Conservation (phyloP, 35 echinoderm and acorn worm genomes). For the Diadema setosum region DNA sequence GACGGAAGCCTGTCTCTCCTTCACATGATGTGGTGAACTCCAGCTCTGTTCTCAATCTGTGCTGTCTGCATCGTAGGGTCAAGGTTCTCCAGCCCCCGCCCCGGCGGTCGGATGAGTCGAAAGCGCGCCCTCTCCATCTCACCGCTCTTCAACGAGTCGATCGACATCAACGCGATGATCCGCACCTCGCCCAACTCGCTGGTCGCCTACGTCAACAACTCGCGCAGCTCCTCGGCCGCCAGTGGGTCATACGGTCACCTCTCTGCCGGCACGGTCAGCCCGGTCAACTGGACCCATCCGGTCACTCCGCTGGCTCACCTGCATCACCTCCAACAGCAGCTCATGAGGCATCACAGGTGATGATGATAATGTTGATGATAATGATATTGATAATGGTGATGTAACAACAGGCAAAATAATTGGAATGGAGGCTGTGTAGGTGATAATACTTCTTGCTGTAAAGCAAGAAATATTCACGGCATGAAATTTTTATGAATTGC, state of each 20-base stretch:
- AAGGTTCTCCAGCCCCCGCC: constrained; percentile 86
- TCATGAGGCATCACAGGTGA: constrained; percentile 75
- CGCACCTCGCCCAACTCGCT: constrained; percentile 95
- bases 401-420: too few relatives aligned
- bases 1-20: too few relatives aligned
- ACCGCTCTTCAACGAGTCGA: constrained; percentile 76
- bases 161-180: constrained; percentile 98
- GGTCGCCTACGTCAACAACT: constrained; percentile 98
- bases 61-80: constrained; percentile 66
- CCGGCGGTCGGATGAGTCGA: constrained; percentile 73
- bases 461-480: too few relatives aligned
- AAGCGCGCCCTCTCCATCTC: constrained; percentile 93
- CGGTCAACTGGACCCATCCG: constrained; percentile 59
- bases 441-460: too few relatives aligned
- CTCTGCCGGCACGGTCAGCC: constrained; percentile 86
- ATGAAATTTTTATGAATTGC: too few relatives aligned
- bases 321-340: constrained; percentile 86
- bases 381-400: too few relatives aligned
- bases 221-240: constrained; percentile 83
- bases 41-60: too few relatives aligned
- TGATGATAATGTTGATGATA: too few relatives aligned
- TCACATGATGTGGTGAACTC: too few relatives aligned
- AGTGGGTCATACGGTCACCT: constrained; percentile 95
- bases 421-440: too few relatives aligned
- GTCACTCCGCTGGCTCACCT: constrained; percentile 91